These are phyloP conservation scores for Tetropium fuscum DNA, from an alignment of 2,888 invertebrate species.

Conservation along the genomic window DNA sequence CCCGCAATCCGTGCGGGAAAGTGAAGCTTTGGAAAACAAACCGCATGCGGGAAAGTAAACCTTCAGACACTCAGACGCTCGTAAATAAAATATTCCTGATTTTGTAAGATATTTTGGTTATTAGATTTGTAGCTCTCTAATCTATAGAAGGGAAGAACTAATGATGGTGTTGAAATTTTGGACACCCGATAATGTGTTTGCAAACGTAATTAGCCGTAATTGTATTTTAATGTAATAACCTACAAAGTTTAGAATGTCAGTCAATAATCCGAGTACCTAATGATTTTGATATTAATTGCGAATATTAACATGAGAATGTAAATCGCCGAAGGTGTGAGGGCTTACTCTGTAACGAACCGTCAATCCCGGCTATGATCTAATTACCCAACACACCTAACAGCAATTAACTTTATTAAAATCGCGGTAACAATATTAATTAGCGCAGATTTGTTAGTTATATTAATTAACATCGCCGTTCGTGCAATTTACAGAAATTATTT, in stretches of 20 bases:
- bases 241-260: background rate
- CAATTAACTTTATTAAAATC: background rate
- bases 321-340: background rate
- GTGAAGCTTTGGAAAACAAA: too few relatives aligned
- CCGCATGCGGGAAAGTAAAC: too few relatives aligned
- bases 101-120: too few relatives aligned
- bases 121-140: too few relatives aligned
- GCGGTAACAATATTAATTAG: background rate
- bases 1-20: too few relatives aligned
- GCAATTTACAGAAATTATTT: too few relatives aligned
- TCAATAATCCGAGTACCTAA: conserved; percentile 1
- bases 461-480: too few relatives aligned
- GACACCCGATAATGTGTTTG: too few relatives aligned
- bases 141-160: too few relatives aligned
- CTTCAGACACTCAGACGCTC: too few relatives aligned
- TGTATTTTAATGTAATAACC: background rate
- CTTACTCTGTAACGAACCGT: background rate
- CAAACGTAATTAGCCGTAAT: background rate
- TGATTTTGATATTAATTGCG: background rate
- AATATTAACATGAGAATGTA: background rate
- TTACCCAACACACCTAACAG: background rate
- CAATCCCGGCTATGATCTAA: background rate
- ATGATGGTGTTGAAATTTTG: too few relatives aligned
- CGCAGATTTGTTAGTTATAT: conserved; percentile 4
- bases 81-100: too few relatives aligned